Conservation (phyloP, 2,113 vertebrate species). For the Poeciliopsis retropinna region DNA sequence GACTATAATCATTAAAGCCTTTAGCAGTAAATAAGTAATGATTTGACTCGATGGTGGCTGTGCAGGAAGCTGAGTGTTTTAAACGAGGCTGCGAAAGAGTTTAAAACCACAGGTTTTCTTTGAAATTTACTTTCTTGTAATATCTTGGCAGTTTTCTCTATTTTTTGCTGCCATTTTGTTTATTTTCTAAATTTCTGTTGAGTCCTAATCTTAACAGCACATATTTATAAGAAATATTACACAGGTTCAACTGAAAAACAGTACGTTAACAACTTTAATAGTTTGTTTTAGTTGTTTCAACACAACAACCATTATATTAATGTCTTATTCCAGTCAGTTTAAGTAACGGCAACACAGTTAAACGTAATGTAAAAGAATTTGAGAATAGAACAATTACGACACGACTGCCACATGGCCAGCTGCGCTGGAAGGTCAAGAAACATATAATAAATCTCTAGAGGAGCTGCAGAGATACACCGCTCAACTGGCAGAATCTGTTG, state of each 20-base stretch:
- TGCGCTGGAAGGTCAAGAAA: no score
- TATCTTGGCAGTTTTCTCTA: neutral
- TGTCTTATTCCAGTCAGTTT: neutral
- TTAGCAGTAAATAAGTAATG: neutral
- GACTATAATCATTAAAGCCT: no score
- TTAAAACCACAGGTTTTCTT: neutral
- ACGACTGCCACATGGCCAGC: no score
- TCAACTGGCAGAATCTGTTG: no score
- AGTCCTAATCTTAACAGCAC: neutral
- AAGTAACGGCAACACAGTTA: neutral
- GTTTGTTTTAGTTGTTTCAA: no score
- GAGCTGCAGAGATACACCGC: no score
- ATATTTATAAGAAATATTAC: no score
- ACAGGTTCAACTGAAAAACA: no score
- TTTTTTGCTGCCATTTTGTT: neutral
- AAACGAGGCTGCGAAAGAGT: neutral
- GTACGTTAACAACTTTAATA: no score
- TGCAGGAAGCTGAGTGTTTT: neutral
- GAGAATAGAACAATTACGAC: no score
- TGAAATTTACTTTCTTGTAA: neutral
- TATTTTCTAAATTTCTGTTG: neutral
- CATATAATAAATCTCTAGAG: no score
- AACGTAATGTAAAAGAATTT: neutral
- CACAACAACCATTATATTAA: no score
- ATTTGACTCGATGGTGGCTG: neutral